Evolutionary conservation across 2,113 vertebrate genomes (phyloP), one percentile per base, ranked within the genome.

Genomic region (Poeciliopsis retropinna): DNA sequence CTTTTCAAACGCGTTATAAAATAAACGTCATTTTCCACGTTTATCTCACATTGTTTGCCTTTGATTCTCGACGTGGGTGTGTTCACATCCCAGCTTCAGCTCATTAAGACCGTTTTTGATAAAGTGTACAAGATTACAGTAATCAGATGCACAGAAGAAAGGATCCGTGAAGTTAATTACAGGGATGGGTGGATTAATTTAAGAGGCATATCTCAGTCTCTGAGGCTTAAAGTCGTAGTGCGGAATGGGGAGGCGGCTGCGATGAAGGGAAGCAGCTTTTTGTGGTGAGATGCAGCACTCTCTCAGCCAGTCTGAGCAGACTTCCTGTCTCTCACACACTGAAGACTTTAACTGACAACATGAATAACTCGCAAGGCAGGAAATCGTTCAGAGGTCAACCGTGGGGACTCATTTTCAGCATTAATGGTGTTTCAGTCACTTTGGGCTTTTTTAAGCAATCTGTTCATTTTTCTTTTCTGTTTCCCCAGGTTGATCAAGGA

Each of bases 241-340:
- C 25, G 70, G 15, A 25, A 64, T 34, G 54, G n/a, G 62, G 64
- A n/a, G 11, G 64, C 73, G 47, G 75, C 62, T 75, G 64, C 41
- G 27, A 29, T 47, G 69, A 22, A 87, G 80, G 75, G 84, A 85
- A 70, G 44, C 70, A 62, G 63, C 54, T 82, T 75, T 82, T 65
- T 87, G 86, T 79, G 86, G 82, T 85, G 75, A 82, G 70, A 79
- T 39, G 28, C 62, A 60, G 5, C 62, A n/a, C 65, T 81, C 65
- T 81, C 70, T 80, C 68, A 74, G 67, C 65, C 39, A 47, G 57
- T 78, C 25, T 32, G 75, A 77, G 70, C 66, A 86, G 76, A 92
- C 90, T 90, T 92, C 91, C 91, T 91, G 92, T 88, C 81, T 90
- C 73, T 78, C 57, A 47, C 44, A 75, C 51, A 70, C 34, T 66